A percentile compares a stretch with the other conserved stretches of the same genome.
Evolutionary conservation across 2,888 invertebrate genomes (phyloP).

Genomic region (Parnassius apollo): DNA sequence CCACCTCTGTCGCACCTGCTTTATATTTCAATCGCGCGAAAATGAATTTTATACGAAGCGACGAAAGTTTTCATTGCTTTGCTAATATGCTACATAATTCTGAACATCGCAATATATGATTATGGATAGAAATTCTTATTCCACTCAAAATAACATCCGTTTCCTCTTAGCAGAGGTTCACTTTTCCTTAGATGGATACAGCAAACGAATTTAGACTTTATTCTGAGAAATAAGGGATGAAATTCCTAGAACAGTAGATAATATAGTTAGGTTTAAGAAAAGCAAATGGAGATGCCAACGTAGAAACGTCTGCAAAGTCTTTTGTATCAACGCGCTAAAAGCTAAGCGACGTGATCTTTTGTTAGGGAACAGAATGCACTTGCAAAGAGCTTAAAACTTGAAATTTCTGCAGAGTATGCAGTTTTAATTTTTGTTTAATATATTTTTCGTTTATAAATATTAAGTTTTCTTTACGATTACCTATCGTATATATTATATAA

Average conservation of each 20-base stretch:
- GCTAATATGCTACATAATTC: slow-evolving; percentile 44
- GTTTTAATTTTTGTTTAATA: slow-evolving; percentile 22
- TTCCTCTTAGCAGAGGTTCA: slow-evolving; percentile 74
- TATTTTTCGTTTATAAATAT: slow-evolving; percentile 6
- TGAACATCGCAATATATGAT: slow-evolving; percentile 60
- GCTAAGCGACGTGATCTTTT: slow-evolving; percentile 38
- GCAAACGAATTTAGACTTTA: slow-evolving; percentile 32
- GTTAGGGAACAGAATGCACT: slow-evolving; percentile 35
- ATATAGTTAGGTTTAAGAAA: slow-evolving; percentile 39
- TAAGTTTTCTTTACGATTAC: slow-evolving; percentile 7
- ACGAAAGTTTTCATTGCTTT: slow-evolving; percentile 36
- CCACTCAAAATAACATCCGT: slow-evolving; percentile 76
- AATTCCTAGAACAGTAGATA: slow-evolving; percentile 27
- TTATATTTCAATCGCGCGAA: slow-evolving; percentile 39
- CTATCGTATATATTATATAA: neutral
- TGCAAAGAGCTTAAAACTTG: slow-evolving; percentile 25
- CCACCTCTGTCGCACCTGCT: slow-evolving; percentile 64
- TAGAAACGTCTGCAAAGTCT: slow-evolving; percentile 43
- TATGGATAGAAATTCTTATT: slow-evolving; percentile 76
- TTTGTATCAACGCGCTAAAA: slow-evolving; percentile 53
- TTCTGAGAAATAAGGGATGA: slow-evolving; percentile 20
- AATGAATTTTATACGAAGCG: slow-evolving; percentile 15
- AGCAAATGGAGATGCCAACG: slow-evolving; percentile 42
- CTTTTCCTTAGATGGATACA: slow-evolving; percentile 33
- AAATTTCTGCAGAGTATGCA: slow-evolving; percentile 22